A percentile compares a stretch with the other conserved stretches of the same genome.
Conservation (phyloP, 2,888 invertebrate genomes). For the Caenorhabditis sp. region DNA sequence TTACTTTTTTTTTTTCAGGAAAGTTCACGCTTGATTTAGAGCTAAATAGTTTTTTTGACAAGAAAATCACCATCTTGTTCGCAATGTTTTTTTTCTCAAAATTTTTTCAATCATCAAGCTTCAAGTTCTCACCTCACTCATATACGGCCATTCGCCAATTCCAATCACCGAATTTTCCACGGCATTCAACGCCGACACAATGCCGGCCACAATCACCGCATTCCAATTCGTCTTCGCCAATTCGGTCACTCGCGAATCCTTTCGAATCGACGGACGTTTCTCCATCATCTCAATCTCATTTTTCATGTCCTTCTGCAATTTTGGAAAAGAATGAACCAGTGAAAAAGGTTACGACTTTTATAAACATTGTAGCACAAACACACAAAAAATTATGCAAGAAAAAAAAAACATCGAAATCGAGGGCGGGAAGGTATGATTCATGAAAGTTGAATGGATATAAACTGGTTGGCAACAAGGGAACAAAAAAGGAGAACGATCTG, state of each 20-base stretch:
- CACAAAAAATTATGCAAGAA: too few species aligned
- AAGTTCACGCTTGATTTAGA: too few species aligned
- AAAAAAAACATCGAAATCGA: too few species aligned
- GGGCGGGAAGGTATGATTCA: too few species aligned
- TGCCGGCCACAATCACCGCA: conserved; percentile 34
- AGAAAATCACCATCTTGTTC: too few species aligned
- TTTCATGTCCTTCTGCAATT: not conserved
- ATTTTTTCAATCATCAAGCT: not conserved
- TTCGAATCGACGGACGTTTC: not conserved
- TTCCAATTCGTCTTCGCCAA: conserved; percentile 35
- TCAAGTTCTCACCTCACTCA: conserved; percentile 47
- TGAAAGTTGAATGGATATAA: too few species aligned
- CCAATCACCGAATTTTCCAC: conserved; percentile 47
- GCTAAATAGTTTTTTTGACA: too few species aligned
- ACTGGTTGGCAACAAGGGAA: too few species aligned
- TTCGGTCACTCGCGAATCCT: not conserved
- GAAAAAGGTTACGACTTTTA: not conserved
- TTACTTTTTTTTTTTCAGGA: too few species aligned
- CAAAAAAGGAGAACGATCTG: too few species aligned
- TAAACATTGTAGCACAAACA: too few species aligned
- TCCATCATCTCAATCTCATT: conserved; percentile 6
- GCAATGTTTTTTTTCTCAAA: not conserved
- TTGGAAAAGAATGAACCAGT: not conserved
- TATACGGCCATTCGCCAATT: conserved; percentile 54
- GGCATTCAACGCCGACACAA: conserved; percentile 39